A percentile compares a stretch with the other conserved stretches of the same genome.
Evolutionary conservation across 1,140 invertebrate genomes (phyloP).

Genomic region (Papilio helenus): DNA sequence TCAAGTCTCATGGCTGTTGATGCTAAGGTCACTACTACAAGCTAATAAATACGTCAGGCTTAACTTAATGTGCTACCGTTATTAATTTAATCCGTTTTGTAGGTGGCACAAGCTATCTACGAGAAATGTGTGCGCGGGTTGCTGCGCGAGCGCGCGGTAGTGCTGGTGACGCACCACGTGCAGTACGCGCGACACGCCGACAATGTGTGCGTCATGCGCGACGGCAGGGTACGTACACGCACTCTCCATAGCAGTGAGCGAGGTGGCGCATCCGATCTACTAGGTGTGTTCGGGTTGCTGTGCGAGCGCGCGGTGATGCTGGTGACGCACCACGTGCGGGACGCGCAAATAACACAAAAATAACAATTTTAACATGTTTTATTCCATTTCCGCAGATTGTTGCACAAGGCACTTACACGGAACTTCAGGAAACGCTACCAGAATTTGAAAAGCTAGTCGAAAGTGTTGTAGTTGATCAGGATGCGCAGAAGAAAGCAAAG

Average conservation of each 20-base stretch:
- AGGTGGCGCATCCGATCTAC: too few species aligned
- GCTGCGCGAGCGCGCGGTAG: slow-evolving; percentile 67
- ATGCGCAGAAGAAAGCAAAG: slow-evolving; percentile 25
- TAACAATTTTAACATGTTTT: slow-evolving; percentile 5
- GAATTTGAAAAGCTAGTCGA: slow-evolving; percentile 58
- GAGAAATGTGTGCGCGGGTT: slow-evolving; percentile 71
- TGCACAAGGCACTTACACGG: slow-evolving; percentile 72
- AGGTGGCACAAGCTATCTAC: slow-evolving; percentile 72
- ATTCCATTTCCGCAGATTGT: slow-evolving; percentile 59
- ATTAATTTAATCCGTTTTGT: slow-evolving; percentile 1
- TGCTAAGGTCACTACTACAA: too few species aligned
- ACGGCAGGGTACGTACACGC: slow-evolving; percentile 52
- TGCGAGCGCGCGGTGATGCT: too few species aligned
- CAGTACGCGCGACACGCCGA: slow-evolving; percentile 84
- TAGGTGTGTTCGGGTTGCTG: too few species aligned
- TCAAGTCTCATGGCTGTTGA: not conserved
- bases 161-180: slow-evolving; percentile 87
- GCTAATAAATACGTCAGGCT: not conserved
- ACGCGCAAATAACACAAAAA: too few species aligned
- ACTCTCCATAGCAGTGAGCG: not conserved
- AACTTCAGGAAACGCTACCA: slow-evolving; percentile 63
- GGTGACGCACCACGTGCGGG: too few species aligned
- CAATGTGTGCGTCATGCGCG: slow-evolving; percentile 82
- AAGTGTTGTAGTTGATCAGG: not conserved
- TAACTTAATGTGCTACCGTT: not conserved